These are phyloP conservation scores for Oreochromis tanganicae DNA, from an alignment of 2,113 vertebrate species.

Conservation along the genomic window DNA sequence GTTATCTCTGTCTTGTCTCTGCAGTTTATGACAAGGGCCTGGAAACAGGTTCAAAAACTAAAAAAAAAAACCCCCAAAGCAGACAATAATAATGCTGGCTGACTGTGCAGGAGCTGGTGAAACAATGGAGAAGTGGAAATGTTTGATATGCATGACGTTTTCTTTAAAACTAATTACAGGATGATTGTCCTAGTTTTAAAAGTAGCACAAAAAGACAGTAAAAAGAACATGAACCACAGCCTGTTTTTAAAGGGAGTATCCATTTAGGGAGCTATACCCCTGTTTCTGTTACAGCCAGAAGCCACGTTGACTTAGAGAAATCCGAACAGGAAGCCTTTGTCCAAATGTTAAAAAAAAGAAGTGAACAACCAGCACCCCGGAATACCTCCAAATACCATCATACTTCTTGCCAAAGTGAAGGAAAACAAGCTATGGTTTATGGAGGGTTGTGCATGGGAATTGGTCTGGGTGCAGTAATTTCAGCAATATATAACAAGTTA, in stretches of 20 bases:
- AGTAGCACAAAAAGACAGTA: conserved; percentile 1
- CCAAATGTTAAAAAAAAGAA: background rate
- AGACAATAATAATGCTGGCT: background rate
- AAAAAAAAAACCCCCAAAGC: background rate
- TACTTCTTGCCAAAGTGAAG: background rate
- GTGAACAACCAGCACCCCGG: background rate
- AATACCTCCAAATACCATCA: background rate
- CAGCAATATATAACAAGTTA: background rate
- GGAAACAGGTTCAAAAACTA: background rate
- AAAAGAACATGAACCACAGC: background rate
- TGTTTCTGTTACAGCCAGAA: background rate
- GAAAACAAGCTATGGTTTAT: background rate
- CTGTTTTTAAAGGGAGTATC: background rate
- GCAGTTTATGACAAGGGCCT: background rate
- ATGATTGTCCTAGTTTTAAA: conserved; percentile 28
- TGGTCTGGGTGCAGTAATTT: background rate
- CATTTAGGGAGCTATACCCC: background rate
- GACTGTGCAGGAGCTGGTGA: background rate
- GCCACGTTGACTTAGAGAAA: background rate
- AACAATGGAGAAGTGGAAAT: background rate
- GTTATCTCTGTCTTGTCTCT: background rate
- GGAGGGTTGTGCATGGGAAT: background rate
- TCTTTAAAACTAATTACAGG: conserved; percentile 3
- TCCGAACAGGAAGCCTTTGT: background rate
- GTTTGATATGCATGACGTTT: background rate